Conservation (phyloP, 2,113 vertebrate genomes). For the Piaya cayana region DNA sequence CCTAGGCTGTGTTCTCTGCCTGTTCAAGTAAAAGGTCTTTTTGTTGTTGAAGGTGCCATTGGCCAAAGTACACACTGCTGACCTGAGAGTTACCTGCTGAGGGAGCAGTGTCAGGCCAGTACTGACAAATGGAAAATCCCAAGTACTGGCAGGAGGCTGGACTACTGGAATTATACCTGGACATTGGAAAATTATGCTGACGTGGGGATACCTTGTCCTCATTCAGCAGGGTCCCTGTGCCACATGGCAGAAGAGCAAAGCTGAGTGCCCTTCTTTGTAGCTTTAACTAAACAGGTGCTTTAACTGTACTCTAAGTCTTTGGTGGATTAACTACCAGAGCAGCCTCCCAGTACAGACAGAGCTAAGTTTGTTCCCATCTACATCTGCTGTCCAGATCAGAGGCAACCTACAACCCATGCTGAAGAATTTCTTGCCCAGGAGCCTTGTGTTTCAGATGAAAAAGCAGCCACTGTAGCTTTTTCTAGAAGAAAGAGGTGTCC, state of each 20-base stretch:
- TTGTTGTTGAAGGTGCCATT: background rate
- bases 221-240: fast-evolving
- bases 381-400: fast-evolving
- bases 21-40: background rate
- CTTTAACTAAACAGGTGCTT: background rate
- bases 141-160: fast-evolving
- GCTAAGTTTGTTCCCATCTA: background rate
- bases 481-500: background rate
- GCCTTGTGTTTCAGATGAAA: background rate
- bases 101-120: background rate
- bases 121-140: background rate
- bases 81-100: background rate
- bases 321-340: background rate
- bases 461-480: background rate
- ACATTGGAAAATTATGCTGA: fast-evolving
- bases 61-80: background rate
- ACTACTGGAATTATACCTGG: background rate
- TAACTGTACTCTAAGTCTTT: background rate
- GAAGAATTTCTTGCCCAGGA: background rate
- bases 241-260: background rate
- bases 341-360: background rate
- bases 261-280: background rate
- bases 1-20: background rate
- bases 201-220: background rate
- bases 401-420: fast-evolving